Conservation (phyloP, 2,113 vertebrate species). For the Mesoclemmys tuberculata region DNA sequence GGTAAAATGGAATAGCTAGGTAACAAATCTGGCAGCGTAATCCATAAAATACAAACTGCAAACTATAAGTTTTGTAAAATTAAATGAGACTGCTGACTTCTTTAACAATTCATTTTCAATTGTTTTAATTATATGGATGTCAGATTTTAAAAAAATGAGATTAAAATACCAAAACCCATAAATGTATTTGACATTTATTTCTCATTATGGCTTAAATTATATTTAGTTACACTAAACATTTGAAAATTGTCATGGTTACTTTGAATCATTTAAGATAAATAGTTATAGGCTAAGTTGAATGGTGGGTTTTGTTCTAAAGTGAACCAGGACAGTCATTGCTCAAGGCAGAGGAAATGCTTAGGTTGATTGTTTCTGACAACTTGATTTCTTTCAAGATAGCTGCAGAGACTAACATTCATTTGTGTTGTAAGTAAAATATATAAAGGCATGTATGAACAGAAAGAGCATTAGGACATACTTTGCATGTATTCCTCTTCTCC, state of each 20-base stretch:
- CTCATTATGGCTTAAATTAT: conserved; percentile 5
- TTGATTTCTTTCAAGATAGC: conserved; percentile 62
- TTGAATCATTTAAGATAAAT: conserved; percentile 55
- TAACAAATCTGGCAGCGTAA: not conserved
- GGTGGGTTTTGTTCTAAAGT: conserved; percentile 61
- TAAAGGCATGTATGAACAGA: conserved; percentile 17
- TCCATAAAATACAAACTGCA: not conserved
- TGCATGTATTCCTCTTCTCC: not conserved
- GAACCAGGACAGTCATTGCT: conserved; percentile 60
- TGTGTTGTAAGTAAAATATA: not conserved
- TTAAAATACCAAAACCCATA: not conserved
- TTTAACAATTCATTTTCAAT: not conserved
- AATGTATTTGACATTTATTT: conserved; percentile 10
- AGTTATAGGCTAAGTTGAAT: conserved; percentile 43
- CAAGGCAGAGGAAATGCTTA: conserved; percentile 66
- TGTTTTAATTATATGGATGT: not conserved
- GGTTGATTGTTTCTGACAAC: conserved; percentile 57
- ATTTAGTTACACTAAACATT: not conserved
- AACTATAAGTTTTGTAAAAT: conserved; percentile 1
- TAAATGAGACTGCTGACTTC: not conserved
- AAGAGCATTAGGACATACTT: not conserved
- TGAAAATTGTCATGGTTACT: conserved; percentile 36
- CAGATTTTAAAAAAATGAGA: conserved; percentile 14
- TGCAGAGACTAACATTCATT: not conserved
- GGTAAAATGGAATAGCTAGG: not conserved